Conservation (phyloP, 2,797 vertebrate species). For the Anisognathus igniventris region DNA sequence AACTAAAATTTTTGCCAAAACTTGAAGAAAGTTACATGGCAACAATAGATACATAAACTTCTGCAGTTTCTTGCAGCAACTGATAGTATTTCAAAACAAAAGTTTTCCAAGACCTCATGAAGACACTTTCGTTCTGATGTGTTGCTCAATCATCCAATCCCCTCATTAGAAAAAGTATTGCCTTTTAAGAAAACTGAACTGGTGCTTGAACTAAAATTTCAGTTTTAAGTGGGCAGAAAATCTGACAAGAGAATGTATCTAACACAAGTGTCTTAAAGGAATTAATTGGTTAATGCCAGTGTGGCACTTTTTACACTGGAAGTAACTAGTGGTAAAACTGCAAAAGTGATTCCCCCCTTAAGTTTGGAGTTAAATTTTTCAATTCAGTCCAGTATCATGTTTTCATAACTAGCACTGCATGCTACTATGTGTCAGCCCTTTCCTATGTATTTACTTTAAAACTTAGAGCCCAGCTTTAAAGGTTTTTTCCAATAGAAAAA, state of each 20-base stretch:
- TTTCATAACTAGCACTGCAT: background rate
- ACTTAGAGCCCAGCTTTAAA: background rate
- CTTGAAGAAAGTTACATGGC: background rate
- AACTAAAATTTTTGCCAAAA: background rate
- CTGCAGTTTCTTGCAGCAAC: slow-evolving; percentile 24
- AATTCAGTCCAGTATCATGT: background rate
- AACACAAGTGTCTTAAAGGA: background rate
- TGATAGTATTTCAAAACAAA: slow-evolving; percentile 64
- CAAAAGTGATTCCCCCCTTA: background rate
- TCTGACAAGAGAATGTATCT: background rate
- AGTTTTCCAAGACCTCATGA: slow-evolving; percentile 15
- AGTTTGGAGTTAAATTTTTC: background rate
- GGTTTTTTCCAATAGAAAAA: background rate
- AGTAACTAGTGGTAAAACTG: background rate
- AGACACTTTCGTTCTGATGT: background rate
- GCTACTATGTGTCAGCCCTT: background rate
- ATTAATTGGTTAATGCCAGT: background rate
- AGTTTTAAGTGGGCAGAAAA: background rate
- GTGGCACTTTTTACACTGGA: background rate
- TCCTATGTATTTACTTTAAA: background rate
- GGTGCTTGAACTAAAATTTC: background rate
- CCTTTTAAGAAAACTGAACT: background rate
- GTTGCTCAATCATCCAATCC: slow-evolving; percentile 22
- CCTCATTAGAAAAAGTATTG: background rate
- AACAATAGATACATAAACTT: slow-evolving; percentile 1